phyloP scores from a whole-genome alignment of 2,888 invertebrate species.

The Thereva unica region DNA sequence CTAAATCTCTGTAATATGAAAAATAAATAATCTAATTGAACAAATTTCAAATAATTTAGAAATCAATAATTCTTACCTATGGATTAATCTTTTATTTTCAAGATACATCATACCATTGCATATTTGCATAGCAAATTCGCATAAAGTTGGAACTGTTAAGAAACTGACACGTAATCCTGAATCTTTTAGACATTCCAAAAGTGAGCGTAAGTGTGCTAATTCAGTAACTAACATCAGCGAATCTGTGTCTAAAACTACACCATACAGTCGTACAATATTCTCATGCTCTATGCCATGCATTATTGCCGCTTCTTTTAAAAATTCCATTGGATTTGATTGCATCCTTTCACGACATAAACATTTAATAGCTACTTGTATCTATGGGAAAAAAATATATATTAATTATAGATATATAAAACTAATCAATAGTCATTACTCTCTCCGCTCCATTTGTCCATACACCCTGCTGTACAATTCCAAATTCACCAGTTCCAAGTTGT shows the following conservation, averaged over 20 bases:
- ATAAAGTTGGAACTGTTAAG: constrained; percentile 83
- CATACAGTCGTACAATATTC: constrained; percentile 95
- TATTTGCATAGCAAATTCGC: constrained; percentile 94
- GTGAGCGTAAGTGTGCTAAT: constrained; percentile 89
- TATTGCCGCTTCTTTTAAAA: constrained; percentile 96
- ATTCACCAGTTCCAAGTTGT: constrained; percentile 94
- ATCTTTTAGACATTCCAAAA: constrained; percentile 94
- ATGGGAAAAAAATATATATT: constrained; percentile 45
- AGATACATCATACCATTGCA: constrained; percentile 98
- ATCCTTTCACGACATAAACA: constrained; percentile 92
- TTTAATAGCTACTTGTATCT: constrained; percentile 96
- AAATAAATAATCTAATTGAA: constrained; percentile 22
- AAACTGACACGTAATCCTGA: constrained; percentile 88
- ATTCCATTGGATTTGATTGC: constrained; percentile 95
- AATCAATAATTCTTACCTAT: constrained; percentile 64
- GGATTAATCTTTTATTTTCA: constrained; percentile 93
- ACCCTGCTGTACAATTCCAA: constrained; percentile 97
- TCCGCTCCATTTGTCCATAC: constrained; percentile 95
- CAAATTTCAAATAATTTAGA: constrained; percentile 1
- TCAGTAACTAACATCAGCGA: constrained; percentile 85
- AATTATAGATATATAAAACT: background rate
- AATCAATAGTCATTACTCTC: constrained; percentile 63
- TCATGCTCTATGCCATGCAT: constrained; percentile 98
- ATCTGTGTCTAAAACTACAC: constrained; percentile 92
- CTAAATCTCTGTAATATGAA: constrained; percentile 75